A percentile compares a stretch with the other conserved stretches of the same genome.
These are phyloP conservation scores for Sipha flava DNA, from an alignment of 1,140 invertebrate genomes.

Conservation along the genomic window DNA sequence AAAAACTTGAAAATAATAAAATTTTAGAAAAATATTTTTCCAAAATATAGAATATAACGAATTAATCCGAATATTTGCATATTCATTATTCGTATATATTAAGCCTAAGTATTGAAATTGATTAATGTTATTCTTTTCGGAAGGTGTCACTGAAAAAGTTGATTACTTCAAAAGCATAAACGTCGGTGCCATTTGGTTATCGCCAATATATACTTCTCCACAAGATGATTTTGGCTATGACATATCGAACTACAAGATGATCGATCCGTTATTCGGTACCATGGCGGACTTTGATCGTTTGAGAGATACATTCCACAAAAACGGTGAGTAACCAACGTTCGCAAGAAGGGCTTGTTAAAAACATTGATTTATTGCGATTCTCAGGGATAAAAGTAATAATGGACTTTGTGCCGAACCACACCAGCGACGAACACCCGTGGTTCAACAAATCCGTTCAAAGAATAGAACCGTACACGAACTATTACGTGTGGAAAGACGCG, in stretches of 20 bases:
- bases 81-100: too few relatives aligned
- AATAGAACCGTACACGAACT: conserved; percentile 57
- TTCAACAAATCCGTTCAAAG: conserved; percentile 56
- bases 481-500: conserved; percentile 66
- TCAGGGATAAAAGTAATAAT: conserved; percentile 66
- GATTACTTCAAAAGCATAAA: conserved; percentile 57
- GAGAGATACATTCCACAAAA: conserved; percentile 38
- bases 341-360: too few relatives aligned
- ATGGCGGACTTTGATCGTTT: conserved; percentile 56
- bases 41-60: too few relatives aligned
- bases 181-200: conserved; percentile 60
- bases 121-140: too few relatives aligned
- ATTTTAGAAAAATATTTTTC: too few relatives aligned
- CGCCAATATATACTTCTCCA: conserved; percentile 59
- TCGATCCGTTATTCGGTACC: conserved; percentile 48
- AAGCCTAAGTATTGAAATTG: too few relatives aligned
- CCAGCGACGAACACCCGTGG: conserved; percentile 68
- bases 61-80: too few relatives aligned
- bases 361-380: conserved; percentile 33
- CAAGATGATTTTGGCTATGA: conserved; percentile 67
- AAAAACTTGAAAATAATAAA: too few relatives aligned
- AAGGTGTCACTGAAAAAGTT: conserved; percentile 53
- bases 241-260: conserved; percentile 53
- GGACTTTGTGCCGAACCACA: conserved; percentile 80
- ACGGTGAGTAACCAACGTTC: too few relatives aligned